A percentile compares a stretch with the other conserved stretches of the same genome.
Evolutionary conservation across 1,140 invertebrate genomes (phyloP).

Genomic region (Drosophila auraria): DNA sequence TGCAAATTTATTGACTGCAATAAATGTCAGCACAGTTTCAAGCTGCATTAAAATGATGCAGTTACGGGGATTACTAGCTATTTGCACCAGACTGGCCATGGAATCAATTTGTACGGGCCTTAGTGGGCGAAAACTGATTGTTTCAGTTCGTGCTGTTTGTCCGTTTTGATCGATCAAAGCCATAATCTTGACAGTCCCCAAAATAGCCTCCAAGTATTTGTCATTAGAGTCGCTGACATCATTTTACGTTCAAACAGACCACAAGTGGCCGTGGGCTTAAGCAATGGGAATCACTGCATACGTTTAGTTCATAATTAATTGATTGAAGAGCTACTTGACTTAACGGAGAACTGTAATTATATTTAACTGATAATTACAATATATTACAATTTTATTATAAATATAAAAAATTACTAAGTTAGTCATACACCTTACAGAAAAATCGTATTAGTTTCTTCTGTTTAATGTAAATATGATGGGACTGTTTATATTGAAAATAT

Average conservation of each 20-base stretch:
- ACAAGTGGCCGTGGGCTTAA: too few species aligned
- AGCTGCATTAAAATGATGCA: conserved; percentile 63
- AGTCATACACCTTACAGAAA: too few species aligned
- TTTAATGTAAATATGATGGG: too few species aligned
- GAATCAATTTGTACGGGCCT: conserved; percentile 39
- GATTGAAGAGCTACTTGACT: too few species aligned
- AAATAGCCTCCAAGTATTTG: background rate
- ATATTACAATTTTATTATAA: too few species aligned
- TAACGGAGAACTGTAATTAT: too few species aligned
- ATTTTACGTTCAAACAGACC: background rate
- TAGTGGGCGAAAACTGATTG: background rate
- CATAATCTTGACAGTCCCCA: conserved; percentile 9
- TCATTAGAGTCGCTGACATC: background rate
- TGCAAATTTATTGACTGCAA: conserved; percentile 79
- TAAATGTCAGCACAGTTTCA: conserved; percentile 71
- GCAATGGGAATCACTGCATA: background rate
- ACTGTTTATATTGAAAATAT: too few species aligned
- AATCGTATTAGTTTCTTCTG: too few species aligned
- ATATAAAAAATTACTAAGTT: too few species aligned
- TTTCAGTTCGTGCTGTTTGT: background rate
- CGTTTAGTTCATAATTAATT: too few species aligned
- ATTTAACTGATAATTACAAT: too few species aligned
- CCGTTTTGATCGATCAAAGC: conserved; percentile 13
- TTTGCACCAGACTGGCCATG: conserved; percentile 21
- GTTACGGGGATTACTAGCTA: conserved; percentile 41